Percentiles rank a stretch among this genome's conserved stretches.
phyloP scores from a whole-genome alignment of 2,797 vertebrate species.

The Xyrichtys novacula region DNA sequence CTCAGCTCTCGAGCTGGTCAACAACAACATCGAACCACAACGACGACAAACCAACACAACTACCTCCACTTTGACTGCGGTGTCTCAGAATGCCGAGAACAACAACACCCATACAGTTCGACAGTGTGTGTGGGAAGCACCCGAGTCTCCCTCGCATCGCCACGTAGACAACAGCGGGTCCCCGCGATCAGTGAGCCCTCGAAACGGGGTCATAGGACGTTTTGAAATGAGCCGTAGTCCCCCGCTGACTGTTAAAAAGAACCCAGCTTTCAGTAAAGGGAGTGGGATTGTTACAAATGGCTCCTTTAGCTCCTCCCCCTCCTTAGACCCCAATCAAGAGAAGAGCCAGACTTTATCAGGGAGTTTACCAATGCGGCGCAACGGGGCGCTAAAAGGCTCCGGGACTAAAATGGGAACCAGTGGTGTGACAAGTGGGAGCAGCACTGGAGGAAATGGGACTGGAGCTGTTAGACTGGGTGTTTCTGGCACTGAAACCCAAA shows the following conservation, averaged over 20 bases:
- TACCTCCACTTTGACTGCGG: conserved; percentile 51
- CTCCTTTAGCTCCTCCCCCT: conserved; percentile 93
- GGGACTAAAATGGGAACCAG: conserved; percentile 97
- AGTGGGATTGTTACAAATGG: conserved; percentile 98
- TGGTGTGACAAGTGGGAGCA: conserved; percentile 87
- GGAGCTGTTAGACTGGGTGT: conserved; percentile 88
- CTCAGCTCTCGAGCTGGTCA: conserved; percentile 84
- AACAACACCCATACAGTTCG: conserved; percentile 87
- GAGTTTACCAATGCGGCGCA: conserved; percentile 85
- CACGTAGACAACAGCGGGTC: conserved; percentile 87
- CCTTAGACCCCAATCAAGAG: conserved; percentile 84
- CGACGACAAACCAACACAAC: conserved; percentile 75
- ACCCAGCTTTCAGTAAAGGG: conserved; percentile 95
- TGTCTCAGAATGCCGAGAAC: conserved; percentile 91
- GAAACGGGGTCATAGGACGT: conserved; percentile 84
- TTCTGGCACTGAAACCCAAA: conserved; percentile 85
- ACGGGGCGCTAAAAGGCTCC: conserved; percentile 87
- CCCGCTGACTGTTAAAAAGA: conserved; percentile 93
- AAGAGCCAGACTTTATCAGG: conserved; percentile 86
- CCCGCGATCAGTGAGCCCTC: conserved; percentile 89
- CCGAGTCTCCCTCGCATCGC: conserved; percentile 88
- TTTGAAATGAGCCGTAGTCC: conserved; percentile 92
- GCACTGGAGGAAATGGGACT: conserved; percentile 63
- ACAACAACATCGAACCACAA: conserved; percentile 89
- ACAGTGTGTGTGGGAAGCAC: conserved; percentile 92